These are phyloP conservation scores for Hirtodrosophila alboralis DNA, from an alignment of 2,888 invertebrate species.

Conservation along the genomic window DNA sequence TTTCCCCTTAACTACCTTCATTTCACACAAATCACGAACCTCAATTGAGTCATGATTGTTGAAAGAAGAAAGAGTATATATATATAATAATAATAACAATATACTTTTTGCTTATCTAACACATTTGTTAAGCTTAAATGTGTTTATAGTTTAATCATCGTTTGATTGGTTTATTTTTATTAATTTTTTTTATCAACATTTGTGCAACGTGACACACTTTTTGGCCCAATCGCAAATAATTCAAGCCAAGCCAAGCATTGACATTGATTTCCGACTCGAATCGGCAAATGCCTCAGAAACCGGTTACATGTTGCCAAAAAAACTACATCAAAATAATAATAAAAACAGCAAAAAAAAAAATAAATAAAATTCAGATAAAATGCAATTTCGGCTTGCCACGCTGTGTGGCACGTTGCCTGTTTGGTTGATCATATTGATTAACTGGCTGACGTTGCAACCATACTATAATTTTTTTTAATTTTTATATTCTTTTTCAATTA, in stretches of 20 bases:
- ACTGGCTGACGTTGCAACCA: conserved; percentile 16
- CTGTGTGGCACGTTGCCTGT: conserved; percentile 38
- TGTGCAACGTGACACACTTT: conserved; percentile 55
- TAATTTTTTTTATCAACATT: conserved; percentile 54
- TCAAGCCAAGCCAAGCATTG: conserved; percentile 45
- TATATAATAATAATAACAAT: background rate
- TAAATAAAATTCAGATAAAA: conserved; percentile 6
- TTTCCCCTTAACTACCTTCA: background rate
- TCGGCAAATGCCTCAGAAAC: conserved; percentile 31
- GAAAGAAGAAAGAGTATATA: conserved; percentile 2
- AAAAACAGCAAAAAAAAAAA: background rate
- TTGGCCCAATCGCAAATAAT: conserved; percentile 11
- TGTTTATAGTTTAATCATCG: conserved; percentile 48
- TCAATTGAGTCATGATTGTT: conserved; percentile 52
- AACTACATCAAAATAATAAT: background rate
- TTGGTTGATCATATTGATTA: conserved; percentile 35
- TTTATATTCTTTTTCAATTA: too few relatives aligned
- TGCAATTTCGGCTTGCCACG: conserved; percentile 21
- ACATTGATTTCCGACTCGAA: conserved; percentile 67
- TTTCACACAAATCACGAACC: conserved; percentile 46
- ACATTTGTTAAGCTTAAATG: conserved; percentile 24
- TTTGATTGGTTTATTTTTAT: conserved; percentile 33
- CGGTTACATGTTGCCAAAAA: conserved; percentile 54
- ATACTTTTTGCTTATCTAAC: conserved; percentile 41
- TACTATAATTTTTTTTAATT: too few relatives aligned